phyloP scores from a whole-genome alignment of 2,888 invertebrate species.

The Taphrorychus bicolor region DNA sequence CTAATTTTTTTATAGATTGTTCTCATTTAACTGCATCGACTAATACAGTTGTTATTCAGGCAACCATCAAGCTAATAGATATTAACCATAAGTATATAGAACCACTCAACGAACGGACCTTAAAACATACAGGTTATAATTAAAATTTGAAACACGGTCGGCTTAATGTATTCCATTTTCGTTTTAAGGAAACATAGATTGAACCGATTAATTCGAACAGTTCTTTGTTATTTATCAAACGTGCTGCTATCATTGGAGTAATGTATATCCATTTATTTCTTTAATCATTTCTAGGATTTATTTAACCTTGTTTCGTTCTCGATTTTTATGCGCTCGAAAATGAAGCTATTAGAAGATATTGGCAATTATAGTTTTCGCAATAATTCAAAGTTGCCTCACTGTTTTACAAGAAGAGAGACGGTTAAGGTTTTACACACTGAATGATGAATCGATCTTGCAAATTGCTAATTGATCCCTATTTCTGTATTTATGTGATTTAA shows the following conservation, averaged over 20 bases:
- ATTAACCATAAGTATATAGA: neutral
- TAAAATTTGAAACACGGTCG: conserved; percentile 23
- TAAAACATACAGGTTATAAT: conserved; percentile 1
- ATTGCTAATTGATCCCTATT: neutral
- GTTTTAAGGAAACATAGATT: conserved; percentile 28
- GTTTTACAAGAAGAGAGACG: conserved; percentile 1
- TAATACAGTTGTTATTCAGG: neutral
- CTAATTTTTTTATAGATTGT: no score
- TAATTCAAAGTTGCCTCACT: conserved; percentile 15
- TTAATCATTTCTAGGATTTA: conserved; percentile 27
- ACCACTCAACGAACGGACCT: conserved; percentile 16
- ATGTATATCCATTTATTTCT: conserved; percentile 22
- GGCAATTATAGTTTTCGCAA: conserved; percentile 29
- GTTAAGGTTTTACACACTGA: neutral
- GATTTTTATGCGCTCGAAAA: conserved; percentile 17
- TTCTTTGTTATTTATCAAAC: conserved; percentile 22
- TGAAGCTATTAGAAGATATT: conserved; percentile 30
- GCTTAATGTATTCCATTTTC: conserved; percentile 25
- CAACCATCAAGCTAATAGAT: neutral
- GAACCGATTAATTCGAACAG: conserved; percentile 16
- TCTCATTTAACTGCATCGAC: neutral
- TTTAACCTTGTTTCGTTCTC: conserved; percentile 27
- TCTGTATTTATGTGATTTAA: neutral
- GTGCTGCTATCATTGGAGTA: neutral
- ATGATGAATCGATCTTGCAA: neutral